phyloP scores from a whole-genome alignment of 2,888 invertebrate genomes.

The Acheta domesticus region DNA sequence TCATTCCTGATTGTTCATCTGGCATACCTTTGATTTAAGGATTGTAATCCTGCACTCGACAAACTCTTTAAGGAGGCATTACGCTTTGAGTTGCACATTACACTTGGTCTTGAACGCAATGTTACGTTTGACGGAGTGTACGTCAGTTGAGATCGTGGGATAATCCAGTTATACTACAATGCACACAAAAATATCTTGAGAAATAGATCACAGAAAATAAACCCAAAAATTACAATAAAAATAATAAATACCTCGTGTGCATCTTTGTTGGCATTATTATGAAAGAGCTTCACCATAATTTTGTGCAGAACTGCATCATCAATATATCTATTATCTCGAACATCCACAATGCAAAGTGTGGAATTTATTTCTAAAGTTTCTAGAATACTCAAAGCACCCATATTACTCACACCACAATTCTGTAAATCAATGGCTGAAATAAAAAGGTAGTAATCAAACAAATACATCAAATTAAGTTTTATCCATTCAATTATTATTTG shows the following conservation, averaged over 20 bases:
- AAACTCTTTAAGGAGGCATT: too few relatives aligned
- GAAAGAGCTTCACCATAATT: constrained; percentile 42
- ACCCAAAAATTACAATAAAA: neutral
- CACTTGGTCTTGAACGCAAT: too few relatives aligned
- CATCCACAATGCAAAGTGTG: constrained; percentile 65
- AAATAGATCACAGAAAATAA: too few relatives aligned
- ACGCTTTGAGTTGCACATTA: too few relatives aligned
- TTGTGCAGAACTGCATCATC: constrained; percentile 52
- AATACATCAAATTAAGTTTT: neutral
- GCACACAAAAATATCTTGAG: too few relatives aligned
- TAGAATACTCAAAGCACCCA: constrained; percentile 55
- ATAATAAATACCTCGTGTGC: constrained; percentile 25
- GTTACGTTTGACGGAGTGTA: neutral
- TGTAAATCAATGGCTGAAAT: constrained; percentile 65
- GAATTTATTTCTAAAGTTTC: constrained; percentile 62
- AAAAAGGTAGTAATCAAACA: constrained; percentile 3
- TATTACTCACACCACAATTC: constrained; percentile 67
- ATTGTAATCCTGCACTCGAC: too few relatives aligned
- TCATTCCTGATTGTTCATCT: too few relatives aligned
- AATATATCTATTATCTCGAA: constrained; percentile 59
- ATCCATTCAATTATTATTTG: too few relatives aligned
- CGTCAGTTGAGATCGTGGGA: neutral
- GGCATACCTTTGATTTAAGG: too few relatives aligned
- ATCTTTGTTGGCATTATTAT: constrained; percentile 36
- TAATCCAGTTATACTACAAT: neutral